These are phyloP conservation scores for Stegophylla sp. DNA, from an alignment of 2,888 invertebrate genomes.

Conservation along the genomic window DNA sequence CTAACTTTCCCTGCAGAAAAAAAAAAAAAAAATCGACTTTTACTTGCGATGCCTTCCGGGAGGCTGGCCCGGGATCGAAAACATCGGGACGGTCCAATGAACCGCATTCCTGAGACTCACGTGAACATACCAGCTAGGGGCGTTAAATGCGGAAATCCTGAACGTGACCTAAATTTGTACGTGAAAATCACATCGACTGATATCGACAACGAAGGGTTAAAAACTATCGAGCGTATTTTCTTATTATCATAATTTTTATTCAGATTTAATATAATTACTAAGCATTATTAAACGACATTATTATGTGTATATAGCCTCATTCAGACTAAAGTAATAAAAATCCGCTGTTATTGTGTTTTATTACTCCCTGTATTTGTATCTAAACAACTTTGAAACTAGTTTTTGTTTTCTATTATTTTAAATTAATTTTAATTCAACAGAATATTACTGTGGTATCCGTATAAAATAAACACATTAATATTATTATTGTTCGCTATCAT, in stretches of 20 bases:
- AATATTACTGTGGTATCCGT: too few relatives aligned
- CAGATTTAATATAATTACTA: not conserved
- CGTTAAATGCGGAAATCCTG: slow-evolving; percentile 28
- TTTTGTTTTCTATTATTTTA: too few relatives aligned
- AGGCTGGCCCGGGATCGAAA: slow-evolving; percentile 15
- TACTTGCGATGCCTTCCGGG: slow-evolving; percentile 34
- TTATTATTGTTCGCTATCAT: too few relatives aligned
- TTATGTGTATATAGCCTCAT: too few relatives aligned
- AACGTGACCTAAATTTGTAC: slow-evolving; percentile 14
- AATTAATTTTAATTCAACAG: too few relatives aligned
- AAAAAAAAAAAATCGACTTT: slow-evolving; percentile 56
- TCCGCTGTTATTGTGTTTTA: too few relatives aligned
- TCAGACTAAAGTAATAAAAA: too few relatives aligned
- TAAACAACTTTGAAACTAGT: too few relatives aligned
- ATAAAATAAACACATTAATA: too few relatives aligned
- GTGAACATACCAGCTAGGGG: not conserved
- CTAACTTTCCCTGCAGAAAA: slow-evolving; percentile 58
- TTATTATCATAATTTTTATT: not conserved
- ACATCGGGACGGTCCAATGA: slow-evolving; percentile 13
- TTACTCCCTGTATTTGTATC: too few relatives aligned
- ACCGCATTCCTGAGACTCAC: slow-evolving; percentile 35
- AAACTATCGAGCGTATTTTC: not conserved
- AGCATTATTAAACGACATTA: not conserved
- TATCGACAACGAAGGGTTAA: not conserved
- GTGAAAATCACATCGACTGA: not conserved